phyloP scores from a whole-genome alignment of 2,113 vertebrate species.

The Bettongia penicillata region DNA sequence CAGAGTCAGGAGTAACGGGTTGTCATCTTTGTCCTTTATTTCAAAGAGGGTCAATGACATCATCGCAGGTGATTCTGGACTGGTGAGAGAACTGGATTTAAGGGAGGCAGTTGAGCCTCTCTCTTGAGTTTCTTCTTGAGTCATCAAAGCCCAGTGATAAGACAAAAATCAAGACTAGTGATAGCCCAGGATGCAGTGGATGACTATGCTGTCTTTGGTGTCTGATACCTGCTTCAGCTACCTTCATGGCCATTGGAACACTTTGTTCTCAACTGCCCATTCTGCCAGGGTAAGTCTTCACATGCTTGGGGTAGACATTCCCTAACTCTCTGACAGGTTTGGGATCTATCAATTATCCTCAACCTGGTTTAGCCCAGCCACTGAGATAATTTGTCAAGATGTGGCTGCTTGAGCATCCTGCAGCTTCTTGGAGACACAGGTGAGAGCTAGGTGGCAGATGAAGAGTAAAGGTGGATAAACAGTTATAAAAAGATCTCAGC shows the following conservation, averaged over 20 bases:
- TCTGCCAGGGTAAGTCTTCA: neutral
- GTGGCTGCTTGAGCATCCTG: neutral
- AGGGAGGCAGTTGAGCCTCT: neutral
- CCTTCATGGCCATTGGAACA: neutral
- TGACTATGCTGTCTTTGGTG: too few relatives aligned
- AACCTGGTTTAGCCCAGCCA: neutral
- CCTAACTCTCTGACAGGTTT: neutral
- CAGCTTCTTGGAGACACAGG: neutral
- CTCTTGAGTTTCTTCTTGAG: neutral
- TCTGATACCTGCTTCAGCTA: neutral
- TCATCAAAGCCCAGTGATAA: neutral
- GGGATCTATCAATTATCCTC: neutral
- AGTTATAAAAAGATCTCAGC: neutral
- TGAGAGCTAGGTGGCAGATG: neutral
- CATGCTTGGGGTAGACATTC: neutral
- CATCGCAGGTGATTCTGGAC: neutral
- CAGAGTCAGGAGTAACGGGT: neutral
- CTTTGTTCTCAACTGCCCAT: neutral
- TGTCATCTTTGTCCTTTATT: neutral
- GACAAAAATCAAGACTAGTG: neutral
- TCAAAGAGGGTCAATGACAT: neutral
- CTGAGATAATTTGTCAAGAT: neutral
- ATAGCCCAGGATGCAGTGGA: neutral
- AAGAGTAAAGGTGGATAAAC: neutral
- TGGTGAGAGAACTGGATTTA: neutral